Percentiles rank a stretch among this genome's conserved stretches.
Conservation (phyloP, 2,797 vertebrate species). For the Rhyacichthys aspro region DNA sequence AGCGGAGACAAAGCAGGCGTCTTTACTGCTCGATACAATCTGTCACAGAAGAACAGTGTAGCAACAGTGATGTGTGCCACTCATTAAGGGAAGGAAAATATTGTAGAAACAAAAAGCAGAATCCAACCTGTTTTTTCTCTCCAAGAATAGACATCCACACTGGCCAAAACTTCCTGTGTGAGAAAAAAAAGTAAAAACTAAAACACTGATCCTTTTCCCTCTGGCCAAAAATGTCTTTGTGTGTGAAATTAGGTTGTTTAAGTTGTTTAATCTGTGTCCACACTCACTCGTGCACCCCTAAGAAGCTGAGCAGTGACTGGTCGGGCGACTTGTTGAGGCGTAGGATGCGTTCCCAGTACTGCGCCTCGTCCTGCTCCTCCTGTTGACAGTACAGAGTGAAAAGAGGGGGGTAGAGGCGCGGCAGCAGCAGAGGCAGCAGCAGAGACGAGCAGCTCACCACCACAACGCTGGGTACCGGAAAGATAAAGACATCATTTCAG, state of each 20-base stretch:
- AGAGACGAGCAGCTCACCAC: constrained; percentile 92
- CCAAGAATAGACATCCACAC: constrained; percentile 85
- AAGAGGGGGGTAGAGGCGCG: constrained; percentile 94
- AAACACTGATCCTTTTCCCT: background rate
- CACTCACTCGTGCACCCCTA: constrained; percentile 92
- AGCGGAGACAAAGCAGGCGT: constrained; percentile 91
- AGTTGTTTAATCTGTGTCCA: constrained; percentile 1
- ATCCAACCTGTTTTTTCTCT: constrained; percentile 87
- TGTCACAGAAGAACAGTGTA: constrained; percentile 53
- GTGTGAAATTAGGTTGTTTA: too few relatives aligned
- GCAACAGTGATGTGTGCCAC: background rate
- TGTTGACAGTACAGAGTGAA: constrained; percentile 95
- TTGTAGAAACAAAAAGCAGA: background rate
- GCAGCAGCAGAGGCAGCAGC: constrained; percentile 91
- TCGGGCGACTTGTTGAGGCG: constrained; percentile 94
- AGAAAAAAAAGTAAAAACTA: constrained; percentile 6
- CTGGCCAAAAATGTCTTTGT: background rate
- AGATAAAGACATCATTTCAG: background rate
- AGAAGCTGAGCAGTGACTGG: constrained; percentile 88
- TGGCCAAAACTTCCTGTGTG: constrained; percentile 94
- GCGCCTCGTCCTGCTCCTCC: constrained; percentile 89
- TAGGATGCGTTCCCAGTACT: constrained; percentile 94
- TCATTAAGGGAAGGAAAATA: background rate
- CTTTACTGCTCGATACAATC: constrained; percentile 90
- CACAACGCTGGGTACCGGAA: constrained; percentile 67